Base-by-base conservation (phyloP, 2,888 invertebrate genomes). In the Cheilosia impressa region DNA sequence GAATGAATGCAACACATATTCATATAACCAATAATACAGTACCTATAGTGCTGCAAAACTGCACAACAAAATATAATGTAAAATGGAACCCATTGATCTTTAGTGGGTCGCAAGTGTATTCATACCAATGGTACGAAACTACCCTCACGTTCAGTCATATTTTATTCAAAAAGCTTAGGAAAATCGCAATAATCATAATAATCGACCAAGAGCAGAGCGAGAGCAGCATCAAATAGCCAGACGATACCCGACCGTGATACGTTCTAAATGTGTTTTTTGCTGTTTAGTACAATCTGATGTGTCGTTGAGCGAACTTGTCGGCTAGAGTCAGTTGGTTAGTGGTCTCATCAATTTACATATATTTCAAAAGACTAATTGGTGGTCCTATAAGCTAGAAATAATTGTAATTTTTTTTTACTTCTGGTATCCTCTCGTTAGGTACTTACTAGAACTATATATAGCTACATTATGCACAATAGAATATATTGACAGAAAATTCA, bases 281-380 rank as follows among this genome's bases (percentile, higher is more conserved):
- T 68, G 71, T 72, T 85, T 72, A 85, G 85, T 85, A 72, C 72
- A 72, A 81, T 52, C 76, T 81, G 81, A 81, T 85, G 85, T 76
- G 71, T 81, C 81, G 85, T 80, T 81, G 85, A 85, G 85, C 52
- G 52, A 77, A 63, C 85, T 85, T 52, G 62, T 52, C 69, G 71
- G 31, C 52, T 55, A 75, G 22, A 66, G 58, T 69, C 60, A 76
- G 45, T 65, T 85, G 85, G 81, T 85, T 72, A 76, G 85, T 81
- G 66, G 31, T 65, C 31, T 75, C 60, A 17, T 63, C 10, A 71
- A 60, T 72, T 72, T 58, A 34, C 55, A 78, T 38, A 17, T 38
- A 62, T 62, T 52, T 52, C 4, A 43, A 77, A 69, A 62, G 17
- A 17, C 27, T 52, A 38, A 65, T 75, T 47, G 55, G 15, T 55